Evolutionary conservation across 2,888 invertebrate species (phyloP), one percentile per base, ranked within the genome.

Genomic region (Oscheius sp.): DNA sequence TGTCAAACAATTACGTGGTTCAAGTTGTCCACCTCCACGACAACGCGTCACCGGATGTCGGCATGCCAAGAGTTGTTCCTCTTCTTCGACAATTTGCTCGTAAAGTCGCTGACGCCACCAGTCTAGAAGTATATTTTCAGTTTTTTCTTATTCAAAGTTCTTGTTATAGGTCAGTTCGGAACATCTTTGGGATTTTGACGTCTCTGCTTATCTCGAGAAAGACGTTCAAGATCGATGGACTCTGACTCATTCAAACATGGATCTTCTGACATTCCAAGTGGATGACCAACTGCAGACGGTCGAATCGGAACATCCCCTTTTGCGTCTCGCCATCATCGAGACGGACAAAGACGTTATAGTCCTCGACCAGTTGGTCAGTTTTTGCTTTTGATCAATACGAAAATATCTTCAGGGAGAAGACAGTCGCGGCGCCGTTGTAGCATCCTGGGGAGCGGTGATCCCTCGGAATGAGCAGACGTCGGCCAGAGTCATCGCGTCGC

Each of bases 381-480:
- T n/a, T n/a, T 3, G 49, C 49, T 13, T 49, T 13, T 45, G 3
- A 13, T n/a, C 18, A 49, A 16, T 25, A 71, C 27, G n/a, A 45
- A 18, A 13, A 2, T 18, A n/a, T 0, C 25, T 72, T 56, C 23
- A 77, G 76, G 56, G 74, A 12, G 83, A 83, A 46, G 82, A 83
- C 68, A 78, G 75, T 49, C 68, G 75, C 29, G 85, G 83, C 29
- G 76, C 84, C 3, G 81, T 82, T 5, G 77, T 87, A 0, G 86
- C 87, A 2, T 78, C 85, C 1, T 87, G 87, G 87, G 87, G 87
- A 55, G 85, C 86, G 18, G 76, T 86, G 23, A 72, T 83, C 27
- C 46, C 82, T 6, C 74, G 79, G 52, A 78, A 74, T 55, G 79
- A 76, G 21, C 25, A 66, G 2, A 78, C 81, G 0, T 78, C 78